These are phyloP conservation scores for Cheirogaleus major DNA, from an alignment of 2,797 vertebrate species.

Conservation along the genomic window DNA sequence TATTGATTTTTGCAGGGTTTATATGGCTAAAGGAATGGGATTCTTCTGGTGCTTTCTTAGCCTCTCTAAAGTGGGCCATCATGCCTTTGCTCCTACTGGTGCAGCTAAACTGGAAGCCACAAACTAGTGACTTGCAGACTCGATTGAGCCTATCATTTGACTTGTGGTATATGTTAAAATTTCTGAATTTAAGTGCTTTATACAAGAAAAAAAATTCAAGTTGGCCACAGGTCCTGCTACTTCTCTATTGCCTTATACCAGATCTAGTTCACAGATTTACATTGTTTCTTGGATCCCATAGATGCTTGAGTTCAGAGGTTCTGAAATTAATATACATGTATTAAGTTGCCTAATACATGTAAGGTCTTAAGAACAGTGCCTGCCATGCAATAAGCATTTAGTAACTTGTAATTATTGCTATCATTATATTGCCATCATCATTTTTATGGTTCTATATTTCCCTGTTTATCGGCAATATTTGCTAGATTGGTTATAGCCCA, in stretches of 20 bases:
- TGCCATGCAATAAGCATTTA: neutral
- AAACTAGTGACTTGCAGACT: neutral
- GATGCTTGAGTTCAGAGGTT: neutral
- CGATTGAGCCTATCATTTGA: neutral
- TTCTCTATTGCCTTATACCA: neutral
- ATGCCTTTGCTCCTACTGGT: neutral
- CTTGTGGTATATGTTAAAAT: neutral
- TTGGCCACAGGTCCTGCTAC: neutral
- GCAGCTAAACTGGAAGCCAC: neutral
- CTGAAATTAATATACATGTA: neutral
- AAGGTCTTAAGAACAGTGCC: neutral
- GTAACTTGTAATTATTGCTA: neutral
- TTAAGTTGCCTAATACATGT: neutral
- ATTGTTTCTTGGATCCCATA: neutral
- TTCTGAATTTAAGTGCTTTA: neutral
- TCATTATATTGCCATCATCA: neutral
- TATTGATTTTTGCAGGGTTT: neutral
- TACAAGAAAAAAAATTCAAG: slow-evolving; percentile 2
- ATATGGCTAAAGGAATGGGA: neutral
- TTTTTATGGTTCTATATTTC: slow-evolving; percentile 22
- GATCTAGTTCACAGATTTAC: neutral
- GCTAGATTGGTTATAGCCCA: neutral
- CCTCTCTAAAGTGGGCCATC: neutral
- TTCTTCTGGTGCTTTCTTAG: neutral
- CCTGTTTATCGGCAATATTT: neutral